Evolutionary conservation across 2,888 invertebrate genomes (phyloP).

Genomic region (Creontiades dilutus): DNA sequence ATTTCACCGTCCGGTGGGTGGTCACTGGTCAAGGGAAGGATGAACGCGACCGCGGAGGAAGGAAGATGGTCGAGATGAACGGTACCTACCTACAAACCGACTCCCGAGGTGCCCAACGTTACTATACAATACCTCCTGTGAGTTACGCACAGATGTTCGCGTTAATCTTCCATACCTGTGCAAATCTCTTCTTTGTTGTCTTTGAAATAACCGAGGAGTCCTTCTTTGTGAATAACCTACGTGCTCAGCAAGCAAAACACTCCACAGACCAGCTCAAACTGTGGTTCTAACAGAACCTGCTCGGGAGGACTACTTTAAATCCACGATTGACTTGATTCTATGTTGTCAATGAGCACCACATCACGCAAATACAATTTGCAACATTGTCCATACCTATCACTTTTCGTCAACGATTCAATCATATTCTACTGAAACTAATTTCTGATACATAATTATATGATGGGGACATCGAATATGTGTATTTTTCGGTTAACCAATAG

Average conservation of each 20-base stretch:
- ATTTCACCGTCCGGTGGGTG: not conserved
- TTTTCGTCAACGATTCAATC: too few relatives aligned
- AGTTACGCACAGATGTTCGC: not conserved
- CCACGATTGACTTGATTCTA: too few relatives aligned
- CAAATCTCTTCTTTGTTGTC: slow-evolving; percentile 13
- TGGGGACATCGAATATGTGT: too few relatives aligned
- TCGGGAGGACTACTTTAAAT: too few relatives aligned
- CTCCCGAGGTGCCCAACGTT: not conserved
- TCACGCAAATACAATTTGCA: too few relatives aligned
- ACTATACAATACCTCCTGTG: not conserved
- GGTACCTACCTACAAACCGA: not conserved
- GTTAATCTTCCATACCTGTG: not conserved
- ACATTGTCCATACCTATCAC: too few relatives aligned
- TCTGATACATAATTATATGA: too few relatives aligned
- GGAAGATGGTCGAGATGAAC: slow-evolving; percentile 1
- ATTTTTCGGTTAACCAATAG: too few relatives aligned
- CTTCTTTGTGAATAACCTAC: not conserved
- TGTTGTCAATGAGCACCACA: too few relatives aligned
- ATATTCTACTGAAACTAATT: too few relatives aligned
- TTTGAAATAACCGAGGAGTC: not conserved
- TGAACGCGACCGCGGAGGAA: not conserved
- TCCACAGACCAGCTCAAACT: too few relatives aligned
- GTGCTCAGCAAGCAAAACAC: not conserved
- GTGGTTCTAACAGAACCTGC: too few relatives aligned
- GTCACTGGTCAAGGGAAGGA: slow-evolving; percentile 34